These are phyloP conservation scores for Papilio aristodemus DNA, from an alignment of 1,140 invertebrate species.

Conservation along the genomic window DNA sequence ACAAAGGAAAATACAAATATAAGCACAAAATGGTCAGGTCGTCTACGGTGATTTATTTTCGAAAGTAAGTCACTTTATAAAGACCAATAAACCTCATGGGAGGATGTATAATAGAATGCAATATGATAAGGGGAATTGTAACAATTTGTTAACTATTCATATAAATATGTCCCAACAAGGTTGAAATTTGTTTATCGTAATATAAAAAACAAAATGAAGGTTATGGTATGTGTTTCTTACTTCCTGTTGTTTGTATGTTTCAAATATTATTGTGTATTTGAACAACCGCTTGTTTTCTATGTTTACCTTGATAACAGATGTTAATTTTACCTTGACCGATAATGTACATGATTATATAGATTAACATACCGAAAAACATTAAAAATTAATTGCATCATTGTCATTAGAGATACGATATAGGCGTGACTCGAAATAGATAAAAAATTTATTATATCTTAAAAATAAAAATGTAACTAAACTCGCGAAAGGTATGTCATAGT, in stretches of 20 bases:
- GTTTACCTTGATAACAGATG: conserved; percentile 8
- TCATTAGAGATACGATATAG: not conserved
- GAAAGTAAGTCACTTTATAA: too few species aligned
- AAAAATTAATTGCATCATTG: not conserved
- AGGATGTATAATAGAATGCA: too few species aligned
- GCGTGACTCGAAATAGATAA: too few species aligned
- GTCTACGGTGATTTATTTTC: too few species aligned
- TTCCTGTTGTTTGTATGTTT: conserved; percentile 7
- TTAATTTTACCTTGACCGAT: conserved; percentile 1
- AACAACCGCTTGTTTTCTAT: not conserved
- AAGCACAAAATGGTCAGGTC: too few species aligned
- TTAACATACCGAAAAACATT: not conserved
- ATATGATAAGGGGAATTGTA: too few species aligned
- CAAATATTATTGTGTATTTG: not conserved
- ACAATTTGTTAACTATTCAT: too few species aligned
- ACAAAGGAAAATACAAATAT: too few species aligned
- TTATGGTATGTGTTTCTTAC: not conserved
- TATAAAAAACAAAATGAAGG: conserved; percentile 12
- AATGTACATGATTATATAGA: conserved; percentile 1
- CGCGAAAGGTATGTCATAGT: too few species aligned
- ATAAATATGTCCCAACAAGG: conserved; percentile 5
- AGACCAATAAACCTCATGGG: too few species aligned
- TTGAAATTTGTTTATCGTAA: conserved; percentile 10
- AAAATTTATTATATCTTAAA: too few species aligned
- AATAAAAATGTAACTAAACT: too few species aligned